Conservation (phyloP, 2,113 vertebrate genomes). For the Alosa alosa region DNA sequence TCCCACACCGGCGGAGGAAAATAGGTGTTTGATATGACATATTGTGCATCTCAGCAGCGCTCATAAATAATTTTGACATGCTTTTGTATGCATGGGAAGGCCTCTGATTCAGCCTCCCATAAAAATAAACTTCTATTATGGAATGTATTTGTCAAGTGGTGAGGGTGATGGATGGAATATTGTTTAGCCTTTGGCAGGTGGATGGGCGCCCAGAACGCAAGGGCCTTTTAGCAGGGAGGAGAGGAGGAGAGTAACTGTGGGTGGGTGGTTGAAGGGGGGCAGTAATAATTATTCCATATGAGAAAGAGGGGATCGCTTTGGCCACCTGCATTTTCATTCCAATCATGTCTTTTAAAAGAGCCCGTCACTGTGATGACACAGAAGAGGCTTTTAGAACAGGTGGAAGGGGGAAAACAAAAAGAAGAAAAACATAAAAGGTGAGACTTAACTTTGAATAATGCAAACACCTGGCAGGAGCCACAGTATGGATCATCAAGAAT, state of each 20-base stretch:
- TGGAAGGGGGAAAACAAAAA: conserved; percentile 22
- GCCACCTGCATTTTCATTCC: conserved; percentile 90
- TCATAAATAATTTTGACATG: conserved; percentile 99
- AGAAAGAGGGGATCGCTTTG: conserved; percentile 82
- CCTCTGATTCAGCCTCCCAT: conserved; percentile 99
- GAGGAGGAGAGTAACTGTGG: not conserved
- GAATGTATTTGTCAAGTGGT: conserved; percentile 99
- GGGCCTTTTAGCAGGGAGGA: conserved; percentile 84
- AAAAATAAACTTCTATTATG: conserved; percentile 99
- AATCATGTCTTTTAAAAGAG: conserved; percentile 75
- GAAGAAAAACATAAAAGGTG: conserved; percentile 48
- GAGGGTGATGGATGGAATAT: conserved; percentile 98
- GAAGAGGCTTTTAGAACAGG: conserved; percentile 1
- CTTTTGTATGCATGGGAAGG: conserved; percentile 99
- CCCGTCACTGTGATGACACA: conserved; percentile 45
- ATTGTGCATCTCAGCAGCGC: conserved; percentile 99
- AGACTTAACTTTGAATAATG: conserved; percentile 54
- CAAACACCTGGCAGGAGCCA: conserved; percentile 42
- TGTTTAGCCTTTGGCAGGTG: conserved; percentile 98
- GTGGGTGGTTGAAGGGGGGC: conserved; percentile 61
- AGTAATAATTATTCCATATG: conserved; percentile 95
- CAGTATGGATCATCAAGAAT: conserved; percentile 52
- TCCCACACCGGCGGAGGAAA: conserved; percentile 85
- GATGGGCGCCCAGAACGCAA: conserved; percentile 90
- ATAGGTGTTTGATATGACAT: conserved; percentile 99